Evolutionary conservation across 1,140 invertebrate species (phyloP).

Genomic region (Antheraea mylitta): DNA sequence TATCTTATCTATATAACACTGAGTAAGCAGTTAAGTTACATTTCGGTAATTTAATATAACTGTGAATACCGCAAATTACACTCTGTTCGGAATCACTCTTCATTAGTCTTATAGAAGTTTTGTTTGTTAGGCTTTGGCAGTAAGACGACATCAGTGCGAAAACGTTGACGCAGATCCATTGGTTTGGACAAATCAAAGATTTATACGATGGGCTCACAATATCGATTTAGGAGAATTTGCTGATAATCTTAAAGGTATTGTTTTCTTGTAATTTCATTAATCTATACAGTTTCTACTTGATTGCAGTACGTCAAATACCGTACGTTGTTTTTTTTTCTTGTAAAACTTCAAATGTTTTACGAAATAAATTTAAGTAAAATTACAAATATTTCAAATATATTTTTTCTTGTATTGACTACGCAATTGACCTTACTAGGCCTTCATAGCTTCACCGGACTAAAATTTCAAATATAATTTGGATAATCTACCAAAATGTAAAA

Average conservation of each 20-base stretch:
- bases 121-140: slow-evolving; percentile 86
- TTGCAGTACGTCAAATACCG: no score
- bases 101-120: slow-evolving; percentile 22
- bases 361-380: no score
- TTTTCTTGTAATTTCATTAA: not conserved
- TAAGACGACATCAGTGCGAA: slow-evolving; percentile 92
- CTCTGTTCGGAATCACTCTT: slow-evolving; percentile 21
- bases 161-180: slow-evolving; percentile 93
- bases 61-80: slow-evolving; percentile 24
- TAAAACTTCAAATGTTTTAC: no score
- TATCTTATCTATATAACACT: no score
- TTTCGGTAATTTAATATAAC: slow-evolving; percentile 12
- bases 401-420: no score
- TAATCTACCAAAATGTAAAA: no score
- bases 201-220: slow-evolving; percentile 94
- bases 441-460: no score
- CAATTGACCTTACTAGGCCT: no score
- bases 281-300: not conserved
- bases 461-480: no score
- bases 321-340: no score
- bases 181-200: slow-evolving; percentile 96
- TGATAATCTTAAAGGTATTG: slow-evolving; percentile 93
- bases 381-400: no score
- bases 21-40: slow-evolving; percentile 29
- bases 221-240: slow-evolving; percentile 96